These are phyloP conservation scores for Hypocryptadius cinnamomeus DNA, from an alignment of 2,113 vertebrate species.

Conservation along the genomic window DNA sequence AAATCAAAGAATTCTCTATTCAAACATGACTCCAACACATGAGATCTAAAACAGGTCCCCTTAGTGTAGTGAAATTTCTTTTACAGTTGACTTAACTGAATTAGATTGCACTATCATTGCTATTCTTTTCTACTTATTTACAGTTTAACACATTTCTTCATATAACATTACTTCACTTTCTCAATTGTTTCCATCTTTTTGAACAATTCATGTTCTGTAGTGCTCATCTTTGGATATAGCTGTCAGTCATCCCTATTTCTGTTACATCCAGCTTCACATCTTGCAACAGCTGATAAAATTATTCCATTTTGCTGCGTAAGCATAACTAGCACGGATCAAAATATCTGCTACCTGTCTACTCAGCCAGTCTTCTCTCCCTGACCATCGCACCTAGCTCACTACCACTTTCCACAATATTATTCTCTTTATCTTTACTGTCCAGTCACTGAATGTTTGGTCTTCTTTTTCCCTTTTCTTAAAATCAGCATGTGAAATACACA, in stretches of 20 bases:
- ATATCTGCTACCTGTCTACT: background rate
- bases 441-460: background rate
- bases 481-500: background rate
- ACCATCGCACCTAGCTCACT: background rate
- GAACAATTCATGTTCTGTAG: background rate
- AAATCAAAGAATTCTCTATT: background rate
- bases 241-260: background rate
- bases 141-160: background rate
- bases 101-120: background rate
- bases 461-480: background rate
- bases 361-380: background rate
- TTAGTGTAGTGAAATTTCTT: background rate
- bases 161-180: background rate
- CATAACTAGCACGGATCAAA: background rate
- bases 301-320: background rate
- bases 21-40: background rate
- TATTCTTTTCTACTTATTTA: background rate
- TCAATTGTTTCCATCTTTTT: background rate
- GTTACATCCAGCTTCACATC: background rate
- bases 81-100: background rate
- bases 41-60: background rate
- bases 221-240: background rate
- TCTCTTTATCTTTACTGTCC: background rate
- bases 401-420: background rate
- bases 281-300: background rate